These are phyloP conservation scores for Alca torda DNA, from an alignment of 2,797 vertebrate species.

Conservation along the genomic window DNA sequence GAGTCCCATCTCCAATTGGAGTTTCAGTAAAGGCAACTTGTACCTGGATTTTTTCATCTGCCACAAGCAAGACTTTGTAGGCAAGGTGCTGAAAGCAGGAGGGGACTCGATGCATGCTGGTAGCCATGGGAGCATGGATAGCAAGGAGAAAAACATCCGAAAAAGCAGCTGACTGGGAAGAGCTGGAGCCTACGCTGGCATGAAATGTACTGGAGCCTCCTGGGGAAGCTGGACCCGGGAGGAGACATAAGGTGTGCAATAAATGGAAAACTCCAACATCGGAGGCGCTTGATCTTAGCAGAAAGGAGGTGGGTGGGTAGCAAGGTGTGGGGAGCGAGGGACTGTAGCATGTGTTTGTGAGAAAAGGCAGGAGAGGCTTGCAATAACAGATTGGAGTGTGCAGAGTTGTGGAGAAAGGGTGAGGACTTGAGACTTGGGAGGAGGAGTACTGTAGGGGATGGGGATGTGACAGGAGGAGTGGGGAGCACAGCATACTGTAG, in stretches of 20 bases:
- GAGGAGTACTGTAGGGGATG: not conserved
- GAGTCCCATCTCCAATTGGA: not conserved
- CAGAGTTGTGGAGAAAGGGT: not conserved
- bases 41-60: not conserved
- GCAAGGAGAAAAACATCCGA: not conserved
- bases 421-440: fast-evolving
- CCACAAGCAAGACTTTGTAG: not conserved
- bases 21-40: not conserved
- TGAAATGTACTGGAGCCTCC: not conserved
- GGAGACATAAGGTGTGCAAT: not conserved
- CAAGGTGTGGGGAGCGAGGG: not conserved
- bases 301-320: not conserved
- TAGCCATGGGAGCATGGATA: not conserved
- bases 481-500: not conserved
- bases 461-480: not conserved
- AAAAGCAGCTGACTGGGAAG: not conserved
- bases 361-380: not conserved
- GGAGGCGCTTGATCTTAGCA: not conserved
- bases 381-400: fast-evolving
- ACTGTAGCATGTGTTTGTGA: not conserved
- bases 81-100: not conserved
- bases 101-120: not conserved
- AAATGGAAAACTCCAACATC: not conserved
- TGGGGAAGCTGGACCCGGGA: not conserved
- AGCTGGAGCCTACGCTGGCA: fast-evolving